phyloP scores from a whole-genome alignment of 2,888 invertebrate genomes.

The Heliconius erato region DNA sequence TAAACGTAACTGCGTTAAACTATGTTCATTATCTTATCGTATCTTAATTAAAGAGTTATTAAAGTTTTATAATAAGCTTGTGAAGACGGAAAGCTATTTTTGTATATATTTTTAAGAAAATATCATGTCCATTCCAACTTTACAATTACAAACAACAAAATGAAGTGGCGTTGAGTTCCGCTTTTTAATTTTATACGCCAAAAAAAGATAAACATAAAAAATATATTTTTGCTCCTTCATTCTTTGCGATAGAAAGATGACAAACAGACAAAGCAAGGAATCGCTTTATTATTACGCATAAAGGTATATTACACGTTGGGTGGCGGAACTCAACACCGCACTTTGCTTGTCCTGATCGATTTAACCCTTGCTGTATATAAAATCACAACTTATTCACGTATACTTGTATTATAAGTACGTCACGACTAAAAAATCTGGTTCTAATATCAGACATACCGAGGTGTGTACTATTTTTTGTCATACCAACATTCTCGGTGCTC shows the following conservation, averaged over 20 bases:
- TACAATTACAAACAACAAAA: not conserved
- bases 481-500: conserved; percentile 16
- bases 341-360: too few relatives aligned
- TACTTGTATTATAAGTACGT: not conserved
- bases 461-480: conserved; percentile 16
- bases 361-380: too few relatives aligned
- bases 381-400: too few relatives aligned
- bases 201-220: too few relatives aligned
- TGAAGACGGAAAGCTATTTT: not conserved
- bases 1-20: conserved; percentile 4
- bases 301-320: too few relatives aligned
- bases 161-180: not conserved
- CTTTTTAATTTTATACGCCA: not conserved
- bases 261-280: too few relatives aligned
- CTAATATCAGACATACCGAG: conserved; percentile 10
- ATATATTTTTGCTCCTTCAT: too few relatives aligned
- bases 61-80: not conserved
- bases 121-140: not conserved
- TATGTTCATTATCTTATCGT: not conserved
- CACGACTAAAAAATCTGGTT: not conserved
- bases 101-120: not conserved
- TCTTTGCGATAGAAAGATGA: too few relatives aligned
- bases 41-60: not conserved
- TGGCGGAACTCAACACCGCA: too few relatives aligned
- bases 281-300: too few relatives aligned